A percentile compares a stretch with the other conserved stretches of the same genome.
Conservation (phyloP, 2,888 invertebrate species). For the Branchipolynoe longqiensis region DNA sequence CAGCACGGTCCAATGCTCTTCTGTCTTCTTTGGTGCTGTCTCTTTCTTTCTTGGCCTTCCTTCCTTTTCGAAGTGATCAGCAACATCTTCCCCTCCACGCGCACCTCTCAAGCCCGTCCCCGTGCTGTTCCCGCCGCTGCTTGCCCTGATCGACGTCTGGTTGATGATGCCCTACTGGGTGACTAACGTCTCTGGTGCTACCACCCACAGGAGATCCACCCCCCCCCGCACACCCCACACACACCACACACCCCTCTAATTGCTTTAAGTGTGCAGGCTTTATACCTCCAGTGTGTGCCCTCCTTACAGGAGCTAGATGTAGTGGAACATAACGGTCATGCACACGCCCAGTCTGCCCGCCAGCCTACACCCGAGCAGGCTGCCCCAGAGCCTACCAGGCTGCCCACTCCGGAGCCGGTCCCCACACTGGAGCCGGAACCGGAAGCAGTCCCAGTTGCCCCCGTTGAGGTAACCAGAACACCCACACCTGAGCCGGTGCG, state of each 20-base stretch:
- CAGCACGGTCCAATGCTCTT: no score
- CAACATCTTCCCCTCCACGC: no score
- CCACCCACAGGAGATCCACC: background rate
- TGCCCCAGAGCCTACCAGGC: background rate
- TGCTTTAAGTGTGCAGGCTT: background rate
- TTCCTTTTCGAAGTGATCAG: no score
- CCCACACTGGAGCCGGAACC: background rate
- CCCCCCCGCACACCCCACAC: background rate
- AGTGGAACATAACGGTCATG: conserved; percentile 19
- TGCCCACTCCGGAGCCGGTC: background rate
- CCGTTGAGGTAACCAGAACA: background rate
- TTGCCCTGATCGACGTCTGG: no score
- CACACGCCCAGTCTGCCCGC: conserved; percentile 3
- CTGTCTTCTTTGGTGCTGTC: no score
- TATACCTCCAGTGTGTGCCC: background rate
- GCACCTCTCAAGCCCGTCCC: no score
- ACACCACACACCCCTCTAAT: background rate
- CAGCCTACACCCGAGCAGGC: conserved; percentile 2
- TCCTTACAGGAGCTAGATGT: conserved; percentile 40
- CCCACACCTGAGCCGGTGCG: conserved; percentile 28
- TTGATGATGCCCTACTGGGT: no score
- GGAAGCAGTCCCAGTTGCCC: background rate
- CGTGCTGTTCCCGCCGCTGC: no score
- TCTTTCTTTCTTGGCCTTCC: no score
- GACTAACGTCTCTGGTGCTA: no score